Evolutionary conservation across 2,888 invertebrate genomes (phyloP).

Genomic region (Timandra comae): DNA sequence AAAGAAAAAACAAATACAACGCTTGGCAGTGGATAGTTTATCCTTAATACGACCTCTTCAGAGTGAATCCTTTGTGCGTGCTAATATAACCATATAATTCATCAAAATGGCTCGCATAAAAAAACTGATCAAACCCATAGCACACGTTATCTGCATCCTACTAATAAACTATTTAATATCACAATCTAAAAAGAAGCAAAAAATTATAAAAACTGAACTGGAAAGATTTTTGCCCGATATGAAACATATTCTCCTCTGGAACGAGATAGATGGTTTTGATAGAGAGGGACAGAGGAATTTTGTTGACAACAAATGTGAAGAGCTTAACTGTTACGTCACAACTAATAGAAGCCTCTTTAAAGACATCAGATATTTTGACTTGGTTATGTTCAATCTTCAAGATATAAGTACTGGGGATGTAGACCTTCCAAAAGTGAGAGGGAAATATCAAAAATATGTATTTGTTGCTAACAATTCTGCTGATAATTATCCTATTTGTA

Average conservation of each 20-base stretch:
- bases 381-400: conserved; percentile 48
- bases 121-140: conserved; percentile 24
- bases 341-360: conserved; percentile 39
- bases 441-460: conserved; percentile 49
- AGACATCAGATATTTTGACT: conserved; percentile 52
- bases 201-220: conserved; percentile 21
- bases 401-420: conserved; percentile 29
- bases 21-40: background rate
- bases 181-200: too few species aligned
- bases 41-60: background rate
- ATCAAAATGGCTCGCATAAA: conserved; percentile 28
- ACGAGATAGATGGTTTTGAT: conserved; percentile 30
- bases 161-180: conserved; percentile 22
- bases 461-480: conserved; percentile 56
- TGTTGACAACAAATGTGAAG: conserved; percentile 31
- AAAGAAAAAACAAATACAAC: too few species aligned
- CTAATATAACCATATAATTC: too few species aligned
- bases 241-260: conserved; percentile 55
- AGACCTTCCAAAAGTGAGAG: conserved; percentile 34
- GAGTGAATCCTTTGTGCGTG: too few species aligned
- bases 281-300: conserved; percentile 41
- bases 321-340: conserved; percentile 52
- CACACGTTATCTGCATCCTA: conserved; percentile 24
- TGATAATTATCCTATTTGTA: conserved; percentile 52
- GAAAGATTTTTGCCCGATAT: conserved; percentile 42